Evolutionary conservation across 2,888 invertebrate species (phyloP).

Genomic region (Leptogaster cylindrica): DNA sequence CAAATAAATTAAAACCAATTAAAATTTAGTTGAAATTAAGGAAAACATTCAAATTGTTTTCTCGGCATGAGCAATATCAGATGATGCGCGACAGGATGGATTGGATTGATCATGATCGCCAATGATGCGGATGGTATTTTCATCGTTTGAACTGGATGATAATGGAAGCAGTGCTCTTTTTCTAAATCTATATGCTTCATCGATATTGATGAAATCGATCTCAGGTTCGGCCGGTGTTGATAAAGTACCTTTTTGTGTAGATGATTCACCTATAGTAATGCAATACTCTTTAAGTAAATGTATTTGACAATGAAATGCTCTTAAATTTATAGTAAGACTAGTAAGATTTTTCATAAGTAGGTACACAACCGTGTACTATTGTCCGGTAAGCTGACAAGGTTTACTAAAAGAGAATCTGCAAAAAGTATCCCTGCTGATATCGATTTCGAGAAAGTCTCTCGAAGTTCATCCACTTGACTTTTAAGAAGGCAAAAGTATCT

Average conservation of each 20-base stretch:
- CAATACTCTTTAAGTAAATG: constrained; percentile 16
- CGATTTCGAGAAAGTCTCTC: too few relatives aligned
- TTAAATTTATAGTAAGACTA: too few relatives aligned
- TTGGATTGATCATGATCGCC: constrained; percentile 43
- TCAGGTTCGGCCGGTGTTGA: constrained; percentile 19
- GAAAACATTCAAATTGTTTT: constrained; percentile 39
- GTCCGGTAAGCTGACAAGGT: too few relatives aligned
- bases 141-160: constrained; percentile 42
- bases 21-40: background rate
- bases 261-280: constrained; percentile 45
- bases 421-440: too few relatives aligned
- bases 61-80: constrained; percentile 40
- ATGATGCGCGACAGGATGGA: constrained; percentile 42
- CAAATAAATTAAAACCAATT: background rate
- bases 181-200: constrained; percentile 44
- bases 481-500: too few relatives aligned
- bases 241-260: constrained; percentile 42
- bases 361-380: too few relatives aligned
- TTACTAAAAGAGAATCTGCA: too few relatives aligned
- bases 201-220: constrained; percentile 43
- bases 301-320: constrained; percentile 8
- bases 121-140: constrained; percentile 45
- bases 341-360: too few relatives aligned
- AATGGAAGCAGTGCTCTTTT: constrained; percentile 40
- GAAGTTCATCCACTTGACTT: too few relatives aligned